phyloP scores from a whole-genome alignment of 1,140 invertebrate genomes.

The Drosophila teissieri region DNA sequence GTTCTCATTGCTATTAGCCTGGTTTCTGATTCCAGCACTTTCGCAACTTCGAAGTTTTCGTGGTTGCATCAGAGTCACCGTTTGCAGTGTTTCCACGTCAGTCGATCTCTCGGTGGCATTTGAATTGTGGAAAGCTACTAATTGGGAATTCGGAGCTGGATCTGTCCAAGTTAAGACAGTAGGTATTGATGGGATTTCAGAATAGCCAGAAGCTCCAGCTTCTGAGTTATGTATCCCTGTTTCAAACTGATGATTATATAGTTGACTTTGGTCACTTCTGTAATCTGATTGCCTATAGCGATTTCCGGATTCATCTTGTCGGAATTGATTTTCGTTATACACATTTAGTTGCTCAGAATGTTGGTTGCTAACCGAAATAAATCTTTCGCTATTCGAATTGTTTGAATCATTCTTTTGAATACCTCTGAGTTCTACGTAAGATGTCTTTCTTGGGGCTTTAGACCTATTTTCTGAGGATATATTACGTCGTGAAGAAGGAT shows the following conservation, averaged over 20 bases:
- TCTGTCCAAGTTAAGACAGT: background rate
- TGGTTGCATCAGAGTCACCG: slow-evolving; percentile 26
- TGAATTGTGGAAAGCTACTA: background rate
- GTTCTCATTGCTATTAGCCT: background rate
- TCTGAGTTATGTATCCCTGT: background rate
- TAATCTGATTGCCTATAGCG: background rate
- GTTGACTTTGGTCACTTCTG: background rate
- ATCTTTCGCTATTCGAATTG: too few species aligned
- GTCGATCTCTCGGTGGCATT: background rate
- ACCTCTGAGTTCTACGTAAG: background rate
- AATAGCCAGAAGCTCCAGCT: too few species aligned
- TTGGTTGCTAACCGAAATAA: too few species aligned
- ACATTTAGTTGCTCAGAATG: too few species aligned
- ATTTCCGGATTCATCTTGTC: background rate
- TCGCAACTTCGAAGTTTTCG: slow-evolving; percentile 9
- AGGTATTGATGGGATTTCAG: background rate
- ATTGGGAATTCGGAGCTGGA: background rate
- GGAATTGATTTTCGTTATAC: background rate
- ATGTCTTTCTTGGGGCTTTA: background rate
- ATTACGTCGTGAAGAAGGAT: background rate
- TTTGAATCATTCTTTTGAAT: background rate
- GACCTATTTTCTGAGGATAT: background rate
- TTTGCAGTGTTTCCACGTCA: slow-evolving; percentile 3
- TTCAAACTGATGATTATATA: background rate
- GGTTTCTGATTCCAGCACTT: background rate